Evolutionary conservation across 2,113 vertebrate species (phyloP).

Genomic region (Zapus hudsonius): DNA sequence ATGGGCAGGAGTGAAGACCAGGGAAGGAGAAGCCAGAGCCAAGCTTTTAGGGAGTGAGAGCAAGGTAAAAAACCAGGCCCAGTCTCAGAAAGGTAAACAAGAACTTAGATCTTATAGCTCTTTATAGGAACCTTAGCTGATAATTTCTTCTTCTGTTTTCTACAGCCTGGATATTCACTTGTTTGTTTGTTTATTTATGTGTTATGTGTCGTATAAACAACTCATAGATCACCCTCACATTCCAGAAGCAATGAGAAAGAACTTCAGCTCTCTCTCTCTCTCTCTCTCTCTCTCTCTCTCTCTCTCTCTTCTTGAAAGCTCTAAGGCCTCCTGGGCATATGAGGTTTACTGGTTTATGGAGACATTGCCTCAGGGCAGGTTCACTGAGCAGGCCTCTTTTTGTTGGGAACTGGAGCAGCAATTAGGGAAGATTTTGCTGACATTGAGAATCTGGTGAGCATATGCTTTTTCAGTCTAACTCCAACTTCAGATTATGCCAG

Average conservation of each 20-base stretch:
- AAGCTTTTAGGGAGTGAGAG: too few relatives aligned
- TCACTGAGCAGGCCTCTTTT: conserved; percentile 44
- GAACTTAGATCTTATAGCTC: neutral
- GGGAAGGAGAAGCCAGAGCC: too few relatives aligned
- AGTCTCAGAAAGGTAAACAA: neutral
- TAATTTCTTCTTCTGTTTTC: neutral
- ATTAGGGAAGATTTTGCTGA: conserved; percentile 60
- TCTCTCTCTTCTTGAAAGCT: neutral
- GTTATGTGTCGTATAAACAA: too few relatives aligned
- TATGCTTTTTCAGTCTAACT: conserved; percentile 69
- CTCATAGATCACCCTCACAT: neutral
- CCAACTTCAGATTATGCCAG: conserved; percentile 69
- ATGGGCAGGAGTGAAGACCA: neutral
- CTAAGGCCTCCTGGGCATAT: neutral
- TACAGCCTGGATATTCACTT: neutral
- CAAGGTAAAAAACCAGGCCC: neutral
- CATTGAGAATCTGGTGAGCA: conserved; percentile 65
- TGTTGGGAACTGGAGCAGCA: conserved; percentile 58
- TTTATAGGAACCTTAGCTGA: neutral
- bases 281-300: neutral
- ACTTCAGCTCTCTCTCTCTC: neutral
- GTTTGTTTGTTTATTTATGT: neutral
- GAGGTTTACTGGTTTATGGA: conserved; percentile 29
- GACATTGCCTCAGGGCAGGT: conserved; percentile 37
- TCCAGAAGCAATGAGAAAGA: neutral